phyloP scores from a whole-genome alignment of 2,888 invertebrate genomes.

The Mimachlamys varia region DNA sequence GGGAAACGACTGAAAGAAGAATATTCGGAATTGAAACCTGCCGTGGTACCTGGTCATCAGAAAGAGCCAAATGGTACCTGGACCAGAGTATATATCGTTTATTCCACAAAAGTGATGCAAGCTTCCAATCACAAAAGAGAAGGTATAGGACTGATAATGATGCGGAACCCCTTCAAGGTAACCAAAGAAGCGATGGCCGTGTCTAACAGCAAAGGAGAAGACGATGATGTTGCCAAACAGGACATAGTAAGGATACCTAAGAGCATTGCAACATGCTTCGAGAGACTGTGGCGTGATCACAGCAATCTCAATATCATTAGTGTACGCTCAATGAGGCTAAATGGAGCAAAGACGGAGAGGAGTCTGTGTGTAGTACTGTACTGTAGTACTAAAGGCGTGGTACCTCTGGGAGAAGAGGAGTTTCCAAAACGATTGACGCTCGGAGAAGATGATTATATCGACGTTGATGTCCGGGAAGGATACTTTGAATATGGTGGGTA shows the following conservation, averaged over 20 bases:
- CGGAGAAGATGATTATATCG: neutral
- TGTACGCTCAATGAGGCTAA: neutral
- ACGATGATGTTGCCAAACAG: neutral
- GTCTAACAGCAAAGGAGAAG: neutral
- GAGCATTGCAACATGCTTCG: neutral
- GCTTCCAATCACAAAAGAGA: neutral
- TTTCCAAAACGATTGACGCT: neutral
- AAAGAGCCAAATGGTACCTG: neutral
- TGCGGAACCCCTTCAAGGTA: neutral
- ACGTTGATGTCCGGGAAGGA: neutral
- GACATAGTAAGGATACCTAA: neutral
- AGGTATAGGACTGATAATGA: neutral
- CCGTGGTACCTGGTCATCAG: neutral
- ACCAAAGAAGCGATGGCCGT: neutral
- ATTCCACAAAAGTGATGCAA: neutral
- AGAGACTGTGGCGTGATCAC: neutral
- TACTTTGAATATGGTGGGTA: conserved; percentile 1
- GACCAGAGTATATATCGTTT: neutral
- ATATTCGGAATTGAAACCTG: neutral
- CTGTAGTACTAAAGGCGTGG: neutral
- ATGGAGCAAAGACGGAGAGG: neutral
- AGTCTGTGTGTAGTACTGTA: neutral
- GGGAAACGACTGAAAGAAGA: neutral
- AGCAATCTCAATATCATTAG: conserved; percentile 12
- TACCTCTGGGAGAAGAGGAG: neutral